Percentiles rank a stretch among this genome's conserved stretches.
Evolutionary conservation across 2,797 vertebrate genomes (phyloP).

Genomic region (Crocidura indochinensis): DNA sequence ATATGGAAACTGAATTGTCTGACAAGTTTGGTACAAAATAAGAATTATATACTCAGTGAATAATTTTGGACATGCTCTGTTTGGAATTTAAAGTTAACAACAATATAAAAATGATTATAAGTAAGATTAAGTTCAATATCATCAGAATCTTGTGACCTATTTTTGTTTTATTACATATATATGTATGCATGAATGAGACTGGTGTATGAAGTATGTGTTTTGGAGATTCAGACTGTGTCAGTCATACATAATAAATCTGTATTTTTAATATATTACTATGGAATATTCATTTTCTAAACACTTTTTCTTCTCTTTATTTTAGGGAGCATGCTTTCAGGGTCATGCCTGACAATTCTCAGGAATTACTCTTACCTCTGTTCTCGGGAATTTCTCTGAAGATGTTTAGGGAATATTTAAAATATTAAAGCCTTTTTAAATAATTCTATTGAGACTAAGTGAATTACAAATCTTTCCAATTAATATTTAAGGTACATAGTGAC

Average conservation of each 20-base stretch:
- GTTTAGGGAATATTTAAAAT: too few relatives aligned
- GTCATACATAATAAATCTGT: background rate
- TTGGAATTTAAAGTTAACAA: background rate
- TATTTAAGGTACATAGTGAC: too few relatives aligned
- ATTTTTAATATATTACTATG: background rate
- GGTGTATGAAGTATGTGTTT: background rate
- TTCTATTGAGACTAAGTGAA: too few relatives aligned
- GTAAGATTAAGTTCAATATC: background rate
- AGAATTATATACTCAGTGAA: background rate
- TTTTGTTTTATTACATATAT: too few relatives aligned
- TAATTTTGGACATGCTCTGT: background rate
- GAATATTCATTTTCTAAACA: background rate
- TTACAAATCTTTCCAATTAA: too few relatives aligned
- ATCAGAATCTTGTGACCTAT: background rate
- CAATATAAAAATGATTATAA: too few relatives aligned
- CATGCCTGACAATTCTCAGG: too few relatives aligned
- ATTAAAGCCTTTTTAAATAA: too few relatives aligned
- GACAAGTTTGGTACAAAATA: slow-evolving; percentile 2
- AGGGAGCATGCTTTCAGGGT: too few relatives aligned
- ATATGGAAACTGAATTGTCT: slow-evolving; percentile 4
- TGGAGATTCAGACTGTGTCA: background rate
- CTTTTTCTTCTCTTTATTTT: background rate
- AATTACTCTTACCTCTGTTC: too few relatives aligned
- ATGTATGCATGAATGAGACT: too few relatives aligned
- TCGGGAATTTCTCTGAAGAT: too few relatives aligned